These are phyloP conservation scores for Pygathrix nemaeus DNA, from an alignment of 2,113 vertebrate genomes.

Conservation along the genomic window DNA sequence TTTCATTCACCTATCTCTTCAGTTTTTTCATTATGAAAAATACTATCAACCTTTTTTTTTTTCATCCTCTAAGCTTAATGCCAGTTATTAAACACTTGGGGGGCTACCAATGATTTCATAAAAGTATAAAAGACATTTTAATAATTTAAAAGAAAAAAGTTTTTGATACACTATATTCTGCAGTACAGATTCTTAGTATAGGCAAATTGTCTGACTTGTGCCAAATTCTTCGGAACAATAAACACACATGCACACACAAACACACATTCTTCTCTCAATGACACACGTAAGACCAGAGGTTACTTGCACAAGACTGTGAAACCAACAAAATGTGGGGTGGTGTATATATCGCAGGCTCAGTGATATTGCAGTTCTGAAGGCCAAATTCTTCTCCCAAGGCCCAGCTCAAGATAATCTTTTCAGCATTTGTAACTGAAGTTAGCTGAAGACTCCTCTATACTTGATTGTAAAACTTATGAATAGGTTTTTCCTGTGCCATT, in stretches of 20 bases:
- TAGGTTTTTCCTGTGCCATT: conserved; percentile 86
- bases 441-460: conserved; percentile 78
- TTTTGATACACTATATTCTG: conserved; percentile 48
- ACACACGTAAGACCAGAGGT: conserved; percentile 83
- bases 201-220: conserved; percentile 85
- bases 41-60: background rate
- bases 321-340: conserved; percentile 76
- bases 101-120: background rate
- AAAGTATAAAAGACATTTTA: conserved; percentile 15
- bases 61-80: background rate
- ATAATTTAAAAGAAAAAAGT: conserved; percentile 29
- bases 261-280: conserved; percentile 79
- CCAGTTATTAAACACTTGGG: conserved; percentile 39
- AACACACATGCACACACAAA: conserved; percentile 80
- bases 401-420: conserved; percentile 77
- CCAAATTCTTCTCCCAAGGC: conserved; percentile 79
- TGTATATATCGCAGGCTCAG: conserved; percentile 81
- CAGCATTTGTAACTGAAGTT: conserved; percentile 79
- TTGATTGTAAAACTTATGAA: conserved; percentile 84
- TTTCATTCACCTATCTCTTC: conserved; percentile 72
- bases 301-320: conserved; percentile 84
- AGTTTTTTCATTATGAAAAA: conserved; percentile 37
- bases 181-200: conserved; percentile 79
- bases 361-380: conserved; percentile 82
- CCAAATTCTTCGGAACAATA: conserved; percentile 84